Evolutionary conservation across 2,797 vertebrate species (phyloP), one percentile per base, ranked within the genome.

Genomic region (Sarcoramphus papa): DNA sequence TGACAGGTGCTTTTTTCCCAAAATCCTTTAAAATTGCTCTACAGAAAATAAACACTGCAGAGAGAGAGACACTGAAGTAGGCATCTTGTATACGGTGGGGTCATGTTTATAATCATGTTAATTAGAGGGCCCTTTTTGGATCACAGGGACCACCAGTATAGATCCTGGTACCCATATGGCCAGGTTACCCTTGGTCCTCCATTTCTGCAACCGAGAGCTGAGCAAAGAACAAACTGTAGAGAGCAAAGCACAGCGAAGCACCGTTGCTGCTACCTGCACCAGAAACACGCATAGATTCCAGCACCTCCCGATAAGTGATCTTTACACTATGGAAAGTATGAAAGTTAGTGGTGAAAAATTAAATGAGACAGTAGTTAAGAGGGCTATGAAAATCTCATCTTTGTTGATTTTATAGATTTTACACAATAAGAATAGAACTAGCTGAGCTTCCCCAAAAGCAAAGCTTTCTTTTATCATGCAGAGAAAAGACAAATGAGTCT

Each of bases 61-160:
- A 69, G 15, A 56, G 17, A 51, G 22, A 57, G 22, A 64, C 1
- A 19, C 14, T 47, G 33, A 85, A 45, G 19, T 23, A 89, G 24
- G 27, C 11, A 37, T 21, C 30, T 65, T 40, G 35, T 20, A 45
- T 33, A 60, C 0, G 1, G 31, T 7, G 8, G 30, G 24, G 27
- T 67, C 31, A 13, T 6, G 6, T 81, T 73, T 53, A 68, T 30
- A n/a, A 48, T 15, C 8, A 9, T 2, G 7, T 33, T 48, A 47
- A 62, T 62, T 45, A 57, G 12, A 72, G 25, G 17, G 24, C 10
- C 22, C 9, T 35, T 84, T 37, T 6, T 57, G 28, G 43, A 67
- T 31, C 43, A 43, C 43, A 63, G 22, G 47, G 51, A 62, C 45
- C 25, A 60, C 33, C 22, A n/a, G 17, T n/a, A 57, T 1, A 72